Evolutionary conservation across 2,113 vertebrate genomes (phyloP).

Genomic region (Gymnorhina tibicen): DNA sequence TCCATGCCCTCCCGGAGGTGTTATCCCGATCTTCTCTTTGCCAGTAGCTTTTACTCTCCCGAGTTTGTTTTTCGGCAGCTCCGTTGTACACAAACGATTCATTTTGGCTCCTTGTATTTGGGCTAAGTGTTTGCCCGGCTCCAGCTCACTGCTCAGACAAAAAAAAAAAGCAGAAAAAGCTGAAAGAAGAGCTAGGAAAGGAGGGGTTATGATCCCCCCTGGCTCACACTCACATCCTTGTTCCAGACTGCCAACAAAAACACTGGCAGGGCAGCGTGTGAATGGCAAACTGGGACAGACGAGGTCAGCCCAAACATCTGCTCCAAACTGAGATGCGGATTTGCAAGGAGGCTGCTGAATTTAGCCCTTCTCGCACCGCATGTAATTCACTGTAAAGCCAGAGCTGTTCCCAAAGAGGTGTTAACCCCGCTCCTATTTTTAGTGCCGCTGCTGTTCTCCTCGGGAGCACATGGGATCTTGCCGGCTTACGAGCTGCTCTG

Average conservation of each 20-base stretch:
- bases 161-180: background rate
- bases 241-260: background rate
- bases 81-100: background rate
- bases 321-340: background rate
- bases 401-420: background rate
- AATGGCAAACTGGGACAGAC: background rate
- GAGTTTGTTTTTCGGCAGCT: background rate
- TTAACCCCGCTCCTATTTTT: background rate
- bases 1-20: background rate
- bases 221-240: background rate
- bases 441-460: background rate
- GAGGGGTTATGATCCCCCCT: background rate
- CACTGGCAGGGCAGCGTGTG: background rate
- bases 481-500: background rate
- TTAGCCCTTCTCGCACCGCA: background rate
- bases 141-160: background rate
- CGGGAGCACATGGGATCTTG: rapidly evolving
- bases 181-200: background rate
- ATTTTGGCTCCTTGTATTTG: background rate
- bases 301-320: constrained; percentile 31
- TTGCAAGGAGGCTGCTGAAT: background rate
- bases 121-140: background rate
- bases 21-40: background rate
- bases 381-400: background rate
- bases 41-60: background rate